phyloP scores from a whole-genome alignment of 2,888 invertebrate genomes.

The Ferrisia virgata region DNA sequence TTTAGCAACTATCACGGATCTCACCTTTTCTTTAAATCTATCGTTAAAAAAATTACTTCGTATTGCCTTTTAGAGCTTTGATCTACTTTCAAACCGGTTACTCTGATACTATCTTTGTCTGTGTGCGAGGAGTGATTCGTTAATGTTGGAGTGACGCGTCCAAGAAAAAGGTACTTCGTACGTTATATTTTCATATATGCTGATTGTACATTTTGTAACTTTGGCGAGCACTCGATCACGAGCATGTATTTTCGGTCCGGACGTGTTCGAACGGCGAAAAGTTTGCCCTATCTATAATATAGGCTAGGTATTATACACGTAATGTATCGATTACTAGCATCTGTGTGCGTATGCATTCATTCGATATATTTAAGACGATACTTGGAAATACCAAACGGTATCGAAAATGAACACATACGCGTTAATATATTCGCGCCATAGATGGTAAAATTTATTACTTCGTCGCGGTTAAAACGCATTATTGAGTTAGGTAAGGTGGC shows the following conservation, averaged over 20 bases:
- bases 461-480: background rate
- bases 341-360: background rate
- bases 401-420: conserved; percentile 7
- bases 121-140: background rate
- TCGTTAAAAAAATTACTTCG: no score
- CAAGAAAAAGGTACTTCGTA: background rate
- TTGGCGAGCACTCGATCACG: background rate
- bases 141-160: background rate
- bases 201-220: background rate
- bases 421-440: background rate
- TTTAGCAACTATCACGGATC: no score
- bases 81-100: no score
- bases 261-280: background rate
- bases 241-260: background rate
- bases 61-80: no score
- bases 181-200: background rate
- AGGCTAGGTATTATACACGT: no score
- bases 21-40: no score
- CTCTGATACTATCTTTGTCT: no score
- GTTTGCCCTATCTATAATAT: background rate
- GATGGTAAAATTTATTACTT: background rate
- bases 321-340: background rate
- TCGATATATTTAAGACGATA: background rate
- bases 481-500: background rate
- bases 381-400: background rate